Evolutionary conservation across 2,888 invertebrate species (phyloP), one percentile per base, ranked within the genome.

Genomic region (Galeopsomyia nigrocyanea): DNA sequence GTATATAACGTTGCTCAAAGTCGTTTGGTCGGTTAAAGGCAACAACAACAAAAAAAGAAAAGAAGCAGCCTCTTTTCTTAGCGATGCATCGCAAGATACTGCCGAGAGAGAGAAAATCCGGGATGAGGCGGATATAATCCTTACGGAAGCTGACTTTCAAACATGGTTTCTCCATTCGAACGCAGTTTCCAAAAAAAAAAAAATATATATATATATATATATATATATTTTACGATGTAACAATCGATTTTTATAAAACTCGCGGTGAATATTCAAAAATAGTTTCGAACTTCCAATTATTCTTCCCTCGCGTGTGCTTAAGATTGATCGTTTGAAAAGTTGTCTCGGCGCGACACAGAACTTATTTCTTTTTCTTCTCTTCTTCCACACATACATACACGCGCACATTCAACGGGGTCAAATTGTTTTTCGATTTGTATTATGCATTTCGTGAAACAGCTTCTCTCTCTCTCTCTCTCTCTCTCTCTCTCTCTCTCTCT

Each of bases 91-190:
- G 56, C 55, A 31, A 31, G 31, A 56, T 61, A 68, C 62, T 50
- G 39, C 22, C 50, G 56, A 50, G 39, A 1, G 10, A 39, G 39
- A 63, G 57, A 63, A 63, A 62, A 69, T 69, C 69, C 56, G 63
- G 57, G 69, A 63, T 50, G 63, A 63, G 50, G 69, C 69, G 69
- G 69, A 69, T 69, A 62, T 68, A 62, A 68, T 68, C 62, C 68
- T 55, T 62, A 47, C 39, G 31, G 53, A 47, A 60, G 47, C 47
- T n/a, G 9, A 53, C 61, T 3, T 22, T 26, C 26, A 26, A 21
- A 19, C 2, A 22, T 56, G 60, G 16, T 31, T 57, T 61, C 49
- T 22, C 46, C 49, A 6, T 47, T 21, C 21, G 46, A 17, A 14
- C 51, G 46, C 22, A 61, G 47, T 61, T 61, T 61, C 47, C 61